A percentile compares a stretch with the other conserved stretches of the same genome.
Conservation (phyloP, 2,888 invertebrate genomes). For the Sussaba pulchella region DNA sequence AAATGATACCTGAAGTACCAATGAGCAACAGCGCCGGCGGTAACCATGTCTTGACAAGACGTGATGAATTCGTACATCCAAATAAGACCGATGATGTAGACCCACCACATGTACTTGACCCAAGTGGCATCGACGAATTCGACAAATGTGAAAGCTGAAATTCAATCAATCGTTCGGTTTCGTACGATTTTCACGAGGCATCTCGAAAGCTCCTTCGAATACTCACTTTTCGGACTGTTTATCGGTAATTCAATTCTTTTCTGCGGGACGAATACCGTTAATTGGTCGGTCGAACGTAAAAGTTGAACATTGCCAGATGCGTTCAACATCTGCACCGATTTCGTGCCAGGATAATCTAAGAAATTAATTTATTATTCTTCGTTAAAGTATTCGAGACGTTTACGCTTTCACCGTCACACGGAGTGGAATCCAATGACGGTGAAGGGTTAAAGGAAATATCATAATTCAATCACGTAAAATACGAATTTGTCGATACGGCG, state of each 20-base stretch:
- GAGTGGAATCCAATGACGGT: no score
- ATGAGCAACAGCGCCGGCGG: constrained; percentile 96
- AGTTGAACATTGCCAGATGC: constrained; percentile 67
- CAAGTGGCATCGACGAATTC: constrained; percentile 92
- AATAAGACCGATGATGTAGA: constrained; percentile 91
- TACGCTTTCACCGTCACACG: no score
- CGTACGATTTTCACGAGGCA: no score
- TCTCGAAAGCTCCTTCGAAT: background rate
- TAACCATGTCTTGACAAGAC: constrained; percentile 97
- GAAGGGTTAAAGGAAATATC: no score
- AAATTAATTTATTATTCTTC: constrained; percentile 51
- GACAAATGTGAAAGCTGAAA: constrained; percentile 87
- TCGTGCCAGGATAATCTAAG: constrained; percentile 83
- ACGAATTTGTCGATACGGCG: no score
- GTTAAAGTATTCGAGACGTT: constrained; percentile 6
- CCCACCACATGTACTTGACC: constrained; percentile 97
- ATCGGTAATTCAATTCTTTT: constrained; percentile 74
- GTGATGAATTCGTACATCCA: constrained; percentile 98
- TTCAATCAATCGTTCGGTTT: constrained; percentile 4
- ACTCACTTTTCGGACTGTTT: constrained; percentile 79
- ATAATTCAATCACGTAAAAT: background rate
- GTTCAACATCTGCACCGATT: constrained; percentile 73
- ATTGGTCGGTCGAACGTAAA: constrained; percentile 73
- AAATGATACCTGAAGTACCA: constrained; percentile 94
- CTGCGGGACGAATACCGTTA: constrained; percentile 70